A percentile compares a stretch with the other conserved stretches of the same genome.
phyloP scores from a whole-genome alignment of 1,140 invertebrate species.

The Amphibalanus amphitrite region DNA sequence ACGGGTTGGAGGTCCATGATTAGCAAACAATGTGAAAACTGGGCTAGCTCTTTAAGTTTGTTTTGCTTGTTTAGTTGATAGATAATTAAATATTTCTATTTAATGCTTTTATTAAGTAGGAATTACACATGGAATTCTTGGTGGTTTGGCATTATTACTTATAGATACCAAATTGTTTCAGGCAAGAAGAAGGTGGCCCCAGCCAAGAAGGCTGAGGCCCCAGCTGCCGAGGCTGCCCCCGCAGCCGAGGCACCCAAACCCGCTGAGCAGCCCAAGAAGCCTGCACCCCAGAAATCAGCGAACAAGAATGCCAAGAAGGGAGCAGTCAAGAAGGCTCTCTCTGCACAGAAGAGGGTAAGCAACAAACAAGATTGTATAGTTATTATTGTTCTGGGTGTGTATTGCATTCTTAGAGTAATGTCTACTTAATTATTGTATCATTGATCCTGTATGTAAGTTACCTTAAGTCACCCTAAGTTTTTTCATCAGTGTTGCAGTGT shows the following conservation, averaged over 20 bases:
- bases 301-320: conserved; percentile 10
- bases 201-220: not conserved
- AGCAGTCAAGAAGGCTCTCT: conserved; percentile 38
- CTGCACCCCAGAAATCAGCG: not conserved
- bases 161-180: no score
- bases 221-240: not conserved
- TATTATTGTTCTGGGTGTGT: not conserved
- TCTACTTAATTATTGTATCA: not conserved
- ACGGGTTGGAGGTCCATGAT: no score
- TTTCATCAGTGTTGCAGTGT: not conserved
- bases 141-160: no score
- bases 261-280: not conserved
- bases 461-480: not conserved
- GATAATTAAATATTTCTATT: no score
- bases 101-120: no score
- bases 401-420: not conserved
- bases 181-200: not conserved
- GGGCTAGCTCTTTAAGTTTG: no score
- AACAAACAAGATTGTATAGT: not conserved
- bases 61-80: no score
- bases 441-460: not conserved
- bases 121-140: no score
- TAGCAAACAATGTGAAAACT: no score
- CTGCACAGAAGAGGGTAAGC: conserved; percentile 59
- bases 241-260: not conserved